Evolutionary conservation across 1,140 invertebrate species (phyloP), one percentile per base, ranked within the genome.

Genomic region (Macrocentrus cingulum): DNA sequence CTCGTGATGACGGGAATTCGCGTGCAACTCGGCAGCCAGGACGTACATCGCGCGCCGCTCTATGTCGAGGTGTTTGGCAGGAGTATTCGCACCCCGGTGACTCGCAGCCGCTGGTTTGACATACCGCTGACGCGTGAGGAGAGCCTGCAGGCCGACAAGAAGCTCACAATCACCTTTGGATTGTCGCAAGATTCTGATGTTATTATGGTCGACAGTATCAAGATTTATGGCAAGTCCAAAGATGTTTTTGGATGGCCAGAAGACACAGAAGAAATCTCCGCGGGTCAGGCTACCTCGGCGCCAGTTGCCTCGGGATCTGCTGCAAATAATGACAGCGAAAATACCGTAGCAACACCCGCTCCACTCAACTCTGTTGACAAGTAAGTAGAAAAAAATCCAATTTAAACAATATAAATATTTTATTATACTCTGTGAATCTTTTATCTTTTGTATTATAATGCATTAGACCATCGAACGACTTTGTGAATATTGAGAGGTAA

Each of bases 201-300:
- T 1, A 96, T 90, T 18, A 91, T 97, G 85, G 85, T 98, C 1
- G 95, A 98, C 77, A 94, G 91, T 36, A 88, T 98, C 9, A 96
- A 95, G 82, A 87, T 95, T 80, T 93, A 98, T 75, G 94, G 94
- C 1, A 97, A 97, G 79, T 93, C 92, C 2, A 98, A 98, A 81
- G 95, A 98, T 72, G 82, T 88, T 0, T 97, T 98, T 78, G 95
- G 94, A 37, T 98, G 95, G 96, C 95, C 95, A 0, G 95, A 98
- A 76, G 95, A 98, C 70, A 86, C 84, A 9, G 95, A 97, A 68
- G 95, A 97, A 60, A 84, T 88, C 23, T 77, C 85, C 3, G 82
- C 85, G 50, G 82, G 84, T 57, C 81, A 83, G 25, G 79, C 84
- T 2, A 80, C 83, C 11, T 69, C 77, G 2, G 76, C 77, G 7